Percentiles rank a stretch among this genome's conserved stretches.
phyloP scores from a whole-genome alignment of 2,888 invertebrate species.

The Flabesymbios commensalis region DNA sequence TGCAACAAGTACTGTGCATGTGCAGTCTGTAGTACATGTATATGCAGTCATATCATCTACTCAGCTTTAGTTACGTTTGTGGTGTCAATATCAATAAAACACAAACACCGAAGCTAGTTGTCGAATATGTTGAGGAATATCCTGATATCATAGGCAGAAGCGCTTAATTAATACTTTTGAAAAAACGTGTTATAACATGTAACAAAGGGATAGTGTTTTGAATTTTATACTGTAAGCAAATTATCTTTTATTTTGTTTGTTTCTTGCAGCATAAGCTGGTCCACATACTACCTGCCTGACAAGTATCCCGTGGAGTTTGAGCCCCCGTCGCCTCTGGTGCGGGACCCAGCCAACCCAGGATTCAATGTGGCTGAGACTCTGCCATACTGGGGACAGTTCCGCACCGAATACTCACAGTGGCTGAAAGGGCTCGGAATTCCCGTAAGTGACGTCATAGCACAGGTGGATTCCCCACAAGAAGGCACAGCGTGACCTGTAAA shows the following conservation, averaged over 20 bases:
- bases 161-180: too few species aligned
- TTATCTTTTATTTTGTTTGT: neutral
- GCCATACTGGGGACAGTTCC: conserved; percentile 40
- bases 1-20: too few species aligned
- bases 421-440: conserved; percentile 22
- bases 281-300: conserved; percentile 30
- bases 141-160: too few species aligned
- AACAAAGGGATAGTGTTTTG: neutral
- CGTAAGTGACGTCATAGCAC: neutral
- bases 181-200: too few species aligned
- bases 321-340: conserved; percentile 37
- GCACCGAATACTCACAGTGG: conserved; percentile 31
- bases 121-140: too few species aligned
- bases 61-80: too few species aligned
- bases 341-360: conserved; percentile 39
- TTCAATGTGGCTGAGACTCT: conserved; percentile 35
- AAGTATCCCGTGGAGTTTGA: conserved; percentile 35
- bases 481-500: too few species aligned
- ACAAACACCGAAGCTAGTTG: too few species aligned
- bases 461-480: too few species aligned
- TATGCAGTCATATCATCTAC: too few species aligned
- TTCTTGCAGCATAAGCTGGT: conserved; percentile 30
- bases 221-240: neutral
- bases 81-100: too few species aligned
- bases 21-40: too few species aligned